These are phyloP conservation scores for Acanthosepion esculentum DNA, from an alignment of 2,888 invertebrate genomes.

Conservation along the genomic window DNA sequence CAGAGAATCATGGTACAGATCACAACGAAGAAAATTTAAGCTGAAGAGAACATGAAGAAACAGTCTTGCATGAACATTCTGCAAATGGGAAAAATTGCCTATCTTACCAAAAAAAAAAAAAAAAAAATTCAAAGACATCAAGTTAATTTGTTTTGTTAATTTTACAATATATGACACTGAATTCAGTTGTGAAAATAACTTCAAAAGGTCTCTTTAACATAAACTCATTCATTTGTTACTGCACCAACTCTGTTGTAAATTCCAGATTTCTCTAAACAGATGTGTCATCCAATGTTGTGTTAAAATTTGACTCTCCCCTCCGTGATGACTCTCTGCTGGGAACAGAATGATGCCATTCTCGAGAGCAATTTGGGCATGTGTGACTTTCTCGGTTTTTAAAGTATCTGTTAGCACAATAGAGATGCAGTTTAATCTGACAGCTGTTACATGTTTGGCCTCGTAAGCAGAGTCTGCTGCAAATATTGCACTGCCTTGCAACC, in stretches of 20 bases:
- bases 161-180: too few relatives aligned
- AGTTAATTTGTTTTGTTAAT: too few relatives aligned
- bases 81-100: too few relatives aligned
- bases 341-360: neutral
- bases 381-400: neutral
- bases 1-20: too few relatives aligned
- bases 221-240: too few relatives aligned
- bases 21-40: too few relatives aligned
- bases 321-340: constrained; percentile 13
- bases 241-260: neutral
- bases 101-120: too few relatives aligned
- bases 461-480: constrained; percentile 6
- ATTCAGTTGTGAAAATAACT: too few relatives aligned
- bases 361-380: constrained; percentile 8
- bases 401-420: constrained; percentile 41
- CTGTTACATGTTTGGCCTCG: neutral
- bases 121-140: too few relatives aligned
- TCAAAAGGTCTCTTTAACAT: too few relatives aligned
- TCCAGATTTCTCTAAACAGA: neutral
- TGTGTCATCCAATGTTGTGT: neutral
- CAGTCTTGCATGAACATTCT: too few relatives aligned
- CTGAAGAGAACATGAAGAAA: too few relatives aligned
- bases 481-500: constrained; percentile 11
- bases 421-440: neutral
- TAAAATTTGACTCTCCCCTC: neutral